Evolutionary conservation across 2,113 vertebrate genomes (phyloP).

Genomic region (Notarius quadriscutis): DNA sequence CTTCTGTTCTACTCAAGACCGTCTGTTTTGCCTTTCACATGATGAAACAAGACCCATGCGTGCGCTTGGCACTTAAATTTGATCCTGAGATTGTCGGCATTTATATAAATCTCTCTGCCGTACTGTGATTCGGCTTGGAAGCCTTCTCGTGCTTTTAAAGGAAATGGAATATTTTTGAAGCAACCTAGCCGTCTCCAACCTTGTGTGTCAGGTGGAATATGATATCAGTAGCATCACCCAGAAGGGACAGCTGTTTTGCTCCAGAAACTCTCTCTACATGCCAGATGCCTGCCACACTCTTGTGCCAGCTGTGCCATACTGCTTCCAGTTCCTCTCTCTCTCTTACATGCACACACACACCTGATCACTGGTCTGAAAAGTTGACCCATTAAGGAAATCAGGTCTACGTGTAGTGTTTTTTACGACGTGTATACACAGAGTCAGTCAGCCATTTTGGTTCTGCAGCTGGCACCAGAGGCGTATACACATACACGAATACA

Average conservation of each 20-base stretch:
- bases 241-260: constrained; percentile 50
- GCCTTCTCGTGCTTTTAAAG: neutral
- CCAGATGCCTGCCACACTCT: constrained; percentile 36
- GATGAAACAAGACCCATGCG: constrained; percentile 1
- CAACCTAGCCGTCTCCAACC: neutral
- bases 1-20: constrained; percentile 36
- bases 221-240: constrained; percentile 4
- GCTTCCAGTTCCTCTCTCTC: neutral
- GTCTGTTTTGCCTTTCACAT: constrained; percentile 2
- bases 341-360: constrained; percentile 16
- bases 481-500: neutral
- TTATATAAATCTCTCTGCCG: neutral
- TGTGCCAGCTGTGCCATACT: constrained; percentile 45
- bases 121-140: neutral
- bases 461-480: neutral
- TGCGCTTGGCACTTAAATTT: neutral
- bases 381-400: constrained; percentile 34
- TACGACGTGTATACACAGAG: neutral
- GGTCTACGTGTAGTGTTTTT: neutral
- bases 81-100: neutral
- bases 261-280: constrained; percentile 27
- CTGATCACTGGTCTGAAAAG: constrained; percentile 49
- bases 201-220: neutral
- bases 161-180: neutral
- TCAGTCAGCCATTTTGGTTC: neutral